Base-by-base conservation (phyloP, 2,113 vertebrate genomes). In the Lamprologus ornatipinnis region DNA sequence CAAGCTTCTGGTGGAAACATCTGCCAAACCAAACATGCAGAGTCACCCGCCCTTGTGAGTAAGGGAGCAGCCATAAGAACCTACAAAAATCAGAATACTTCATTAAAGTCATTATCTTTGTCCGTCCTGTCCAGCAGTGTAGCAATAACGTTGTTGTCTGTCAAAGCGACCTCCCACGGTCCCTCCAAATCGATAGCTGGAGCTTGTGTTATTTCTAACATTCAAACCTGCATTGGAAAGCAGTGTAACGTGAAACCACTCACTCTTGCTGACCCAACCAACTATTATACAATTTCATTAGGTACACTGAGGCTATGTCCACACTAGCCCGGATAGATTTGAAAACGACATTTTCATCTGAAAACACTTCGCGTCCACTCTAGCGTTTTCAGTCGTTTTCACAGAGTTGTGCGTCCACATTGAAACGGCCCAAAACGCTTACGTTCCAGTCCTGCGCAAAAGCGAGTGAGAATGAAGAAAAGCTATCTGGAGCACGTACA, bases 321-420 rank as follows among this genome's bases (percentile, higher is more conserved):
- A 57, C 55, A 57, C 55, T 8, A 26, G 54, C 54, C 23, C 4
- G 0, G 23, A 57, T 8, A 14, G 23, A 57, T 14, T 57, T 26
- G 1, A 57, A 57, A 55, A 55, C 4, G 2, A 0, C 4, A 1
- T 55, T 55, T 55, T 0, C n/a, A 0, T 54, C 51, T 54, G 9
- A 54, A 54, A 54, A 54, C 2, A 6, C 54, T 57, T 12, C 3
- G 0, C 1, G 1, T 26, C 54, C 54, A 57, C 54, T 0, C 12
- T 15, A 28, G 23, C 0, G 2, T 0, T 57, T 57, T 57, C 23
- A 28, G 23, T 57, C 7, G 7, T 28, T 57, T 57, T 57, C 54
- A 57, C 7, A 0, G 0, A 26, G 54, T 0, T 26, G 54, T 15
- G 23, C 4, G 4, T 28, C 7, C 54, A 14, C 4, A 5, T 14